These are phyloP conservation scores for Styela plicata DNA, from an alignment of 23 tunicate species.

Conservation along the genomic window DNA sequence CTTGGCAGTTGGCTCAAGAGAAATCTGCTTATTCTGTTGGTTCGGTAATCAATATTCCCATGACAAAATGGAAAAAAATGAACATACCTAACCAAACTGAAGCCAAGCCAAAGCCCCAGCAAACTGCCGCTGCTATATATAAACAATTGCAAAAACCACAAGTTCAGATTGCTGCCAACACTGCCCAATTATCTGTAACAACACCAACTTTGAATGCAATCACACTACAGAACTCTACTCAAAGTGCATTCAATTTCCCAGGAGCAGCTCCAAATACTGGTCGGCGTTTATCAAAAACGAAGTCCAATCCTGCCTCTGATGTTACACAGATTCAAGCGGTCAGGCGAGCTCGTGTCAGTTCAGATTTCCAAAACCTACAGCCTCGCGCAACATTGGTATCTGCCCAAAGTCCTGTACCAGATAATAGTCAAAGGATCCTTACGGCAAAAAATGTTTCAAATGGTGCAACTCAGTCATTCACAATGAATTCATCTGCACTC, in stretches of 20 bases:
- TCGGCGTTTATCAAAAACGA: background rate
- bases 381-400: background rate
- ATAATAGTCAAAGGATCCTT: background rate
- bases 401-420: background rate
- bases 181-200: constrained; percentile 2
- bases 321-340: background rate
- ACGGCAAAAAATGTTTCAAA: background rate
- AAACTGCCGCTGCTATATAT: background rate
- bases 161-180: background rate
- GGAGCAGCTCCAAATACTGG: background rate
- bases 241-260: constrained; percentile 24
- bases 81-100: background rate
- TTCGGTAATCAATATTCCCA: constrained; percentile 69
- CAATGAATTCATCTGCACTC: constrained; percentile 23
- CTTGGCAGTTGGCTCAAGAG: constrained; percentile 94
- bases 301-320: background rate
- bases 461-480: background rate
- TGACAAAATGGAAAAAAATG: constrained; percentile 55
- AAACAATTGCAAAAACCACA: background rate
- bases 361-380: background rate
- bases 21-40: constrained; percentile 81
- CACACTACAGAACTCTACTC: constrained; percentile 34
- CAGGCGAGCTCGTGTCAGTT: background rate
- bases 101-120: background rate
- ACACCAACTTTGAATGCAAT: constrained; percentile 59